phyloP scores from a whole-genome alignment of 92 coral and sea anemone genomes.

The Epizoanthus illoricatus region DNA sequence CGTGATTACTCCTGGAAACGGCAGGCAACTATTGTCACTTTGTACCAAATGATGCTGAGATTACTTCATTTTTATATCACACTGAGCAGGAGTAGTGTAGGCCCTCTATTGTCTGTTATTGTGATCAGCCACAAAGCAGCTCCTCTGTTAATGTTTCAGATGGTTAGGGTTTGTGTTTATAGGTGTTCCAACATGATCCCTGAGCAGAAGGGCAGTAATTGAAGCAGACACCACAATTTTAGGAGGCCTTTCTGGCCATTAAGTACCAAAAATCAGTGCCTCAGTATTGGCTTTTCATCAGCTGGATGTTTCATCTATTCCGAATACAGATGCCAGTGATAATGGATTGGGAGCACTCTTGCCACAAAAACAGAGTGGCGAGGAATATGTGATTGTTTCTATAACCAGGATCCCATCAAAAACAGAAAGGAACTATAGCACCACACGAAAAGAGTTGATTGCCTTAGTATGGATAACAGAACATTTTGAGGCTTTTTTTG shows the following conservation, averaged over 20 bases:
- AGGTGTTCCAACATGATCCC: too few relatives aligned
- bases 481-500: conserved; percentile 34
- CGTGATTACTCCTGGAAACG: conserved; percentile 32
- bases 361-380: too few relatives aligned
- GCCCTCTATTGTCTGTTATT: too few relatives aligned
- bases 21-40: conserved; percentile 44
- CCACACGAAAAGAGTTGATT: conserved; percentile 23
- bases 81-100: too few relatives aligned
- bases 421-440: conserved; percentile 34
- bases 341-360: conserved; percentile 32
- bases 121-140: too few relatives aligned
- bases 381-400: too few relatives aligned
- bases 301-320: conserved; percentile 20
- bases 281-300: conserved; percentile 31
- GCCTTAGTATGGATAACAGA: conserved; percentile 19
- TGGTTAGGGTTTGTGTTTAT: too few relatives aligned
- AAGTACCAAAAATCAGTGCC: conserved; percentile 15
- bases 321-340: conserved; percentile 44
- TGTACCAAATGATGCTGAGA: conserved; percentile 39
- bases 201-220: conserved; percentile 16
- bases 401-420: too few relatives aligned
- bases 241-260: conserved; percentile 49
- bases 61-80: conserved; percentile 41
- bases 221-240: conserved; percentile 25
- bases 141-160: too few relatives aligned